Base-by-base conservation (phyloP, 1,140 invertebrate genomes). In the Bilobella aurantiaca region DNA sequence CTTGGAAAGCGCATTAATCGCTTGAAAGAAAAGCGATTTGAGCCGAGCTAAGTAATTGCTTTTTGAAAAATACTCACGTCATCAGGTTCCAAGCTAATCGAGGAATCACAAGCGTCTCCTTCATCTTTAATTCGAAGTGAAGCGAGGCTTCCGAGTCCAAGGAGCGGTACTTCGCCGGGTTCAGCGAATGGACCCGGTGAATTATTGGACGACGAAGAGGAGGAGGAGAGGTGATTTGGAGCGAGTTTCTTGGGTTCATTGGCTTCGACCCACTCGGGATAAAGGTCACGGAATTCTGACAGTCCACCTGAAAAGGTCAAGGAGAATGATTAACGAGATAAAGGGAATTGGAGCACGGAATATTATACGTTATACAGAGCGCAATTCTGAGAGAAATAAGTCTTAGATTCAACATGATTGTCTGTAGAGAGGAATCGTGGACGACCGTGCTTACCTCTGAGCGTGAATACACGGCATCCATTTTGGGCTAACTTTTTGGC, bases 231-330 rank as follows among this genome's bases (percentile, higher is more conserved):
- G 25, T 16, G 32, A 3, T 34, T 57, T 46, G 75, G 75, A 70
- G 72, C 56, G 42, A 71, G 67, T 69, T 81, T 80, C 60, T 79
- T 77, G 1, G 74, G 63, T 66, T 70, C 74, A 16, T 79, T 79
- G 65, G 82, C 80, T 72, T 87, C 88, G 75, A 91, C 93, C 88
- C 90, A 93, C 76, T 95, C 91, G 29, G 91, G 90, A 78, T 89
- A 93, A 53, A 84, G 81, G 68, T 85, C 82, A 71, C 84, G 84
- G 79, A 94, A 96, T 74, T 83, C 82, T 63, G 81, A 80, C 74
- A 92, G 92, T 62, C 91, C 91, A 78, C 91, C 92, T 94, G 82
- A 27, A 82, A 84, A 78, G 74, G 75, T 78, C 74, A 75, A 69
- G 68, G 60, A 21, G n/a, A 62, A 37, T 34, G 8, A 62, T 62